These are phyloP conservation scores for Nephrocerus scutellatus DNA, from an alignment of 2,888 invertebrate species.

Conservation along the genomic window DNA sequence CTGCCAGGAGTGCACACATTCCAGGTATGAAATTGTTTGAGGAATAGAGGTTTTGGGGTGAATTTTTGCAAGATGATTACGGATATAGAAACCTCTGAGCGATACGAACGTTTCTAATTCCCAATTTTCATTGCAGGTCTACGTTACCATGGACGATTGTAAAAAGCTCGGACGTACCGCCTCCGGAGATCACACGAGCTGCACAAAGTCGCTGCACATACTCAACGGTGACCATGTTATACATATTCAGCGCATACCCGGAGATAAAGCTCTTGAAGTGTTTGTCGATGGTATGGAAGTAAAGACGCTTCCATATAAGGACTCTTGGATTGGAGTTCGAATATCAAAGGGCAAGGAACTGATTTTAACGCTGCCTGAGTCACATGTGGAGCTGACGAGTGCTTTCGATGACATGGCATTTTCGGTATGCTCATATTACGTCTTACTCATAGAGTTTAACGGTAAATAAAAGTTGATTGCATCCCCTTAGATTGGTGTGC, in stretches of 20 bases:
- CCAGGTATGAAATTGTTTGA: constrained; percentile 29
- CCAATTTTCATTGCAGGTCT: constrained; percentile 52
- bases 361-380: constrained; percentile 56
- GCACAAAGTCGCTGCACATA: constrained; percentile 62
- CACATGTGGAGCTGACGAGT: constrained; percentile 61
- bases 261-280: constrained; percentile 38
- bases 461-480: constrained; percentile 1
- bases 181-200: constrained; percentile 47
- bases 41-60: too few species aligned
- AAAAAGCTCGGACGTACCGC: constrained; percentile 45
- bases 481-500: constrained; percentile 54
- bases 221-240: constrained; percentile 59
- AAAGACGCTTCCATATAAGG: constrained; percentile 50
- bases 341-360: constrained; percentile 56
- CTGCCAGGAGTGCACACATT: constrained; percentile 48
- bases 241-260: constrained; percentile 49
- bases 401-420: constrained; percentile 50
- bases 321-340: constrained; percentile 56
- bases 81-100: too few species aligned
- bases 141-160: constrained; percentile 66
- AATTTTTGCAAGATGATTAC: too few species aligned
- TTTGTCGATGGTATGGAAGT: constrained; percentile 43
- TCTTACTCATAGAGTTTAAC: too few species aligned
- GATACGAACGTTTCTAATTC: too few species aligned
- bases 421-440: constrained; percentile 43